Conservation (phyloP, 2,113 vertebrate species). For the Diadophis punctatus region DNA sequence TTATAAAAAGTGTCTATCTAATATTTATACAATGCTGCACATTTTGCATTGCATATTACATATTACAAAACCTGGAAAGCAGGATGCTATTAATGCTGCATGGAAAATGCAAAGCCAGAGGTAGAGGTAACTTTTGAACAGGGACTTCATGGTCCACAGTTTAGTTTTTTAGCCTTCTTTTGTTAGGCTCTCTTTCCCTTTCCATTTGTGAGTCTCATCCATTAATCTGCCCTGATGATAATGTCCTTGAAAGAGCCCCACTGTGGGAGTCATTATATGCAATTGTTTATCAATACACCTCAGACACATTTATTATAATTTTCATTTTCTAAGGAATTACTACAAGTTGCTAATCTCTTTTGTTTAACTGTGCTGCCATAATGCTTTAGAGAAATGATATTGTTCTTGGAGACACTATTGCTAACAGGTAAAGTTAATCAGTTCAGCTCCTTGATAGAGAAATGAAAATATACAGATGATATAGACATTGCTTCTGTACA, state of each 20-base stretch:
- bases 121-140: not conserved
- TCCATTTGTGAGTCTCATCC: constrained; percentile 1
- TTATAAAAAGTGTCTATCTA: not conserved
- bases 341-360: constrained; percentile 41
- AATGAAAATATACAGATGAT: not conserved
- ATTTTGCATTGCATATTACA: not conserved
- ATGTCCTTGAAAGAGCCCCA: constrained; percentile 32
- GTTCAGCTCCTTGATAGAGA: constrained; percentile 48
- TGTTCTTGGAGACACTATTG: constrained; percentile 49
- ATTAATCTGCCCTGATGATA: constrained; percentile 15
- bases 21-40: not conserved
- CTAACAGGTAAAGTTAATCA: constrained; percentile 53
- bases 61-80: not conserved
- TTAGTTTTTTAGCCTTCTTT: not conserved
- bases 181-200: not conserved
- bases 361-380: constrained; percentile 55
- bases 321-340: constrained; percentile 48
- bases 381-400: constrained; percentile 50
- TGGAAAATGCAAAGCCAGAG: not conserved
- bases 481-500: constrained; percentile 6
- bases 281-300: constrained; percentile 55
- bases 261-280: constrained; percentile 1
- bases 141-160: not conserved
- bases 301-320: constrained; percentile 44
- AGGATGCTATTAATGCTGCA: not conserved